Base-by-base conservation (phyloP, 2,113 vertebrate genomes). In the Atlantisia rogersi region DNA sequence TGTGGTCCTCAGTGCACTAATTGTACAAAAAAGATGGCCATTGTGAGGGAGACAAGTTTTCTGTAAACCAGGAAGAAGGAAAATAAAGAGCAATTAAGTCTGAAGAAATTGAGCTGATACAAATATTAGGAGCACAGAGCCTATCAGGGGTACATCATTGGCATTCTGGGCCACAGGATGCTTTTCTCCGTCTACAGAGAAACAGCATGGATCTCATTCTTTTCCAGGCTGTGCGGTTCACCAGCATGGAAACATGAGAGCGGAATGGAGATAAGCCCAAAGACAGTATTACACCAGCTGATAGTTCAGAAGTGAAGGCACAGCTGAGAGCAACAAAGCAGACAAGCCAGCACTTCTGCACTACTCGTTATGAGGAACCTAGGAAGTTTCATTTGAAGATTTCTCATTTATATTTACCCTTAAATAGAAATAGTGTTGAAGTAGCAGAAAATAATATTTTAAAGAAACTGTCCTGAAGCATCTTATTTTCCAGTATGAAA, bases 91-190 rank as follows among this genome's bases (percentile, higher is more conserved):
- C 15, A 83, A 65, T 42, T 50, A 86, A 62, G 21, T 50, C 31
- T 64, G 22, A 84, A 62, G 37, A 18, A 86, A 15, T 2, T 31
- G 19, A 87, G 24, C 25, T 69, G 50, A 73, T 46, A 70, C 19
- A 15, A 28, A 12, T 12, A n/a, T 37, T 28, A 91, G 86, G 71
- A 89, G 37, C 16, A 64, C 16, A 60, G 20, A 50, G 21, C 24
- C 7, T 42, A 17, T 3, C 2, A 18, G 44, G 28, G 31, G 15
- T 29, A 69, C 1, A 2, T 31, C 56, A n/a, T 0, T 28, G 37
- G 12, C 28, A 68, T 65, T 52, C 39, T 59, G 24, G 32, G 11
- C 19, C 25, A 56, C 5, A 50, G 13, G 46, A 62, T 12, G 21
- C 46, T 90, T 25, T 75, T 31, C 28, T 76, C n/a, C 59, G 65